A percentile compares a stretch with the other conserved stretches of the same genome.
phyloP scores from a whole-genome alignment of 2,113 vertebrate species.

The Vireo altiloquus region DNA sequence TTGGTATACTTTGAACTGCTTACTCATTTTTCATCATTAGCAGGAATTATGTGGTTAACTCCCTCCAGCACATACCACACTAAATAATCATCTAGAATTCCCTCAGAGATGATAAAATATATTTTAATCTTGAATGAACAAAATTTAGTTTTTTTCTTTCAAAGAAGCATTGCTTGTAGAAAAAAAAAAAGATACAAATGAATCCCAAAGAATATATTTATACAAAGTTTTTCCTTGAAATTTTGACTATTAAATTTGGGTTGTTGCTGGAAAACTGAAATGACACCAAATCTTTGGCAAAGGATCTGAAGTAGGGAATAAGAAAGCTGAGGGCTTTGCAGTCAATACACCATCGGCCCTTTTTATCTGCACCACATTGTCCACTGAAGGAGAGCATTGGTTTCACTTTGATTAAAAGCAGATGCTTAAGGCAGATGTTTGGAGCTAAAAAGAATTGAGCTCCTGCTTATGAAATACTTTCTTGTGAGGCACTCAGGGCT shows the following conservation, averaged over 20 bases:
- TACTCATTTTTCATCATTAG: neutral
- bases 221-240: neutral
- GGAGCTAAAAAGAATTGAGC: slow-evolving; percentile 43
- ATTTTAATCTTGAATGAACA: neutral
- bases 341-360: neutral
- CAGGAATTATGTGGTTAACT: neutral
- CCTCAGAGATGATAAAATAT: neutral
- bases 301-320: slow-evolving; percentile 27
- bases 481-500: slow-evolving; percentile 9
- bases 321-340: slow-evolving; percentile 27
- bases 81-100: neutral
- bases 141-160: neutral
- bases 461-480: slow-evolving; percentile 42
- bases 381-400: slow-evolving; percentile 29
- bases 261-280: slow-evolving; percentile 51
- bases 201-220: neutral
- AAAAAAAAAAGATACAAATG: neutral
- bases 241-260: neutral
- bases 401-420: slow-evolving; percentile 67
- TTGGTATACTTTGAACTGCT: neutral
- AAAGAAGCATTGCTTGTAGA: neutral
- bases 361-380: slow-evolving; percentile 57
- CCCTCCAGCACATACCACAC: neutral
- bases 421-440: slow-evolving; percentile 56
- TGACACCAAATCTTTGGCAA: slow-evolving; percentile 10